phyloP scores from a whole-genome alignment of 1,140 invertebrate species.

The Temnothorax longispinosus region DNA sequence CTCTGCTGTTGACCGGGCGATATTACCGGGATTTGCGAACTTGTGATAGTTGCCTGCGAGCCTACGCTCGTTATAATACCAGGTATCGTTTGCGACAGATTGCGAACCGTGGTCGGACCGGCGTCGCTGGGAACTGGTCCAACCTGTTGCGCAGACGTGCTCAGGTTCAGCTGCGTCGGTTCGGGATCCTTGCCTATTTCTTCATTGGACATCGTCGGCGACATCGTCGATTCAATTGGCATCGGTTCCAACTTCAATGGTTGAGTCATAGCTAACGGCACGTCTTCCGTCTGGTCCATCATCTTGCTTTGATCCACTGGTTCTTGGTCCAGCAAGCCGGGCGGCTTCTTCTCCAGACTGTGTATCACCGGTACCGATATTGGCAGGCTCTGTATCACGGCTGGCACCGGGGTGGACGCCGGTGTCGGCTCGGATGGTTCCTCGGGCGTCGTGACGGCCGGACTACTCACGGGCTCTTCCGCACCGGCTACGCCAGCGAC shows the following conservation, averaged over 20 bases:
- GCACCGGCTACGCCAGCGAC: conserved; percentile 69
- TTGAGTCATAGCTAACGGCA: conserved; percentile 74
- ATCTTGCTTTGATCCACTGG: conserved; percentile 80
- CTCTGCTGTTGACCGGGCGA: conserved; percentile 74
- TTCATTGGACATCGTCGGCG: conserved; percentile 69
- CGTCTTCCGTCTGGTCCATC: conserved; percentile 39
- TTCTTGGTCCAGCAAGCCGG: conserved; percentile 63
- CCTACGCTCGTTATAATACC: conserved; percentile 66
- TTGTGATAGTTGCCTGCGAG: conserved; percentile 65
- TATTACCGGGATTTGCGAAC: conserved; percentile 74
- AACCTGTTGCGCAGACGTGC: conserved; percentile 67
- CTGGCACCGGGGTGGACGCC: conserved; percentile 76
- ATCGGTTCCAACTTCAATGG: conserved; percentile 81
- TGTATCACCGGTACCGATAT: conserved; percentile 84
- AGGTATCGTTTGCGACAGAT: conserved; percentile 80
- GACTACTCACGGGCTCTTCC: conserved; percentile 79
- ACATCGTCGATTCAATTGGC: conserved; percentile 79
- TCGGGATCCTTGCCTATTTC: conserved; percentile 67
- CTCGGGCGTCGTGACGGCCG: conserved; percentile 79
- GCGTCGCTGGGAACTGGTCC: conserved; percentile 73
- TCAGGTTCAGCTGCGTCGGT: conserved; percentile 73
- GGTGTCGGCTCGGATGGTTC: conserved; percentile 83
- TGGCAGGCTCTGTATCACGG: conserved; percentile 79
- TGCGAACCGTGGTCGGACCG: conserved; percentile 71
- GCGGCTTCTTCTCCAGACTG: conserved; percentile 80